These are phyloP conservation scores for Oreohelix idahoensis DNA, from an alignment of 1,140 invertebrate species.

Conservation along the genomic window DNA sequence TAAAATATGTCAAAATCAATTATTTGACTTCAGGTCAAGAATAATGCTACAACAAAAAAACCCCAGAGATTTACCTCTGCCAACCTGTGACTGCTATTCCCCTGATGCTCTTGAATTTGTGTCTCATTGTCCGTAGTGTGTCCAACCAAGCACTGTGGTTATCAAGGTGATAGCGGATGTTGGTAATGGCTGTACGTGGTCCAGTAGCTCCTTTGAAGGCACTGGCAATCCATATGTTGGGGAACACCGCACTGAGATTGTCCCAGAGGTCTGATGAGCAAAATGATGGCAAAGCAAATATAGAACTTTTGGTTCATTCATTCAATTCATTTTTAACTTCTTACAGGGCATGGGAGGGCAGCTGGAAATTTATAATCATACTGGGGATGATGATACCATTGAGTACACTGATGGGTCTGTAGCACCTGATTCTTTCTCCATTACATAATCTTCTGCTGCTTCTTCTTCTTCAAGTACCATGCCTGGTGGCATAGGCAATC, in stretches of 20 bases:
- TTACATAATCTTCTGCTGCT: no score
- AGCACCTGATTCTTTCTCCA: no score
- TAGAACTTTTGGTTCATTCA: no score
- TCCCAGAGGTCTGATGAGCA: constrained; percentile 76
- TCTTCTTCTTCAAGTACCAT: no score
- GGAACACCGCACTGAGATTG: constrained; percentile 86
- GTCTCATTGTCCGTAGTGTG: constrained; percentile 70
- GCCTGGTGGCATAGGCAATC: no score
- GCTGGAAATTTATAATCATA: no score
- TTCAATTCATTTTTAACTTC: background rate
- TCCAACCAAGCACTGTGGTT: constrained; percentile 84
- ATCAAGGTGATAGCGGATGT: constrained; percentile 79
- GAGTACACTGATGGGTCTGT: no score
- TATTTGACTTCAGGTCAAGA: background rate
- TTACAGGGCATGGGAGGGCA: no score
- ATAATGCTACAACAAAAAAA: background rate
- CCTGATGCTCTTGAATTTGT: constrained; percentile 72
- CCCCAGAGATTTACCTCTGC: constrained; percentile 75
- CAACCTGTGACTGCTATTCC: constrained; percentile 81
- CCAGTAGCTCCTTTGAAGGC: constrained; percentile 85
- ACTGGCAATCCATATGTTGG: constrained; percentile 91
- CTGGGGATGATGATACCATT: no score
- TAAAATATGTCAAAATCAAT: no score
- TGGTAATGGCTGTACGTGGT: constrained; percentile 80
- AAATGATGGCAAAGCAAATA: background rate